Percentiles rank a stretch among this genome's conserved stretches.
Evolutionary conservation across 2,888 invertebrate genomes (phyloP).

Genomic region (Catotricha subobsoleta): DNA sequence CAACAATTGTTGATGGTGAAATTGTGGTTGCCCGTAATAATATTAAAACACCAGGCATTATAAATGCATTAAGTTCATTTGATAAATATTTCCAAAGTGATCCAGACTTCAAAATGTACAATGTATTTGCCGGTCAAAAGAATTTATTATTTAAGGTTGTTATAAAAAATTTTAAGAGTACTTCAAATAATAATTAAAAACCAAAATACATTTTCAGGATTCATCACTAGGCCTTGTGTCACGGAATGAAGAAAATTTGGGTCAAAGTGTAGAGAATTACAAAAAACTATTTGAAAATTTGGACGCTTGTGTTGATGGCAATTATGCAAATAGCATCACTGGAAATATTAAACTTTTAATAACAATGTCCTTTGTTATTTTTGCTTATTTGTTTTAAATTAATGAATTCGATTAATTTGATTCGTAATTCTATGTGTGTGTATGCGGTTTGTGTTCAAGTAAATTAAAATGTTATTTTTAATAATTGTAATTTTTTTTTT

Average conservation of each 20-base stretch:
- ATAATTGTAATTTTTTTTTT: no score
- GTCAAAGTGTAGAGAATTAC: slow-evolving; percentile 34
- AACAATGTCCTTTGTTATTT: no score
- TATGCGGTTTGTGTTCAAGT: no score
- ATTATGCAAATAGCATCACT: no score
- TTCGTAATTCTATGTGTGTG: no score
- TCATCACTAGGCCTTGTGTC: slow-evolving; percentile 38
- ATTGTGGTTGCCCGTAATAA: slow-evolving; percentile 32
- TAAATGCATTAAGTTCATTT: slow-evolving; percentile 13
- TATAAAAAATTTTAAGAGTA: slow-evolving; percentile 12
- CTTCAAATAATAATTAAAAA: background rate
- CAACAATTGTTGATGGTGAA: slow-evolving; percentile 40
- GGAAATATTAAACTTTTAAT: no score
- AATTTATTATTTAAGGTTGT: slow-evolving; percentile 44
- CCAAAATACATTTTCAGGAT: slow-evolving; percentile 22
- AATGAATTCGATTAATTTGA: no score
- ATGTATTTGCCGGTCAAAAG: slow-evolving; percentile 33
- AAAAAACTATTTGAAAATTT: slow-evolving; percentile 35
- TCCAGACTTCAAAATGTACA: slow-evolving; percentile 37
- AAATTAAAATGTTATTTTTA: no score
- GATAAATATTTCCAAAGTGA: slow-evolving; percentile 15
- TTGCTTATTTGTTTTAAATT: no score
- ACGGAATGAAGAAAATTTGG: slow-evolving; percentile 21
- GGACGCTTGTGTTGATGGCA: slow-evolving; percentile 19
- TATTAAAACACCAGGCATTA: slow-evolving; percentile 17